Evolutionary conservation across 2,797 vertebrate genomes (phyloP).

Genomic region (Tapirus indicus): DNA sequence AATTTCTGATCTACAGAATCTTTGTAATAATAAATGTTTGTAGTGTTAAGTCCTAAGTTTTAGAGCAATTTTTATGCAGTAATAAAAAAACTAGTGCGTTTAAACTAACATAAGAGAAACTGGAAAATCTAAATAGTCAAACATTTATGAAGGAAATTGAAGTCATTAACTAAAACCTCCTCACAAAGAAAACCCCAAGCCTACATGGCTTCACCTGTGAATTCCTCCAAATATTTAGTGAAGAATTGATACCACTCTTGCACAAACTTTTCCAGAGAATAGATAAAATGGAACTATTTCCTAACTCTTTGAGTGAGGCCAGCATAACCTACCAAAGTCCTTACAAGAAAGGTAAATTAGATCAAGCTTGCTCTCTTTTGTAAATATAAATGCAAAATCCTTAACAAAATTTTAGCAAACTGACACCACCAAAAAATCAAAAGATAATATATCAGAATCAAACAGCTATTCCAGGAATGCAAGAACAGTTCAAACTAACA

Average conservation of each 20-base stretch:
- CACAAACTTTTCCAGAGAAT: background rate
- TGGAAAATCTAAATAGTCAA: background rate
- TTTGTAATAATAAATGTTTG: background rate
- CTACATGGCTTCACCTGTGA: background rate
- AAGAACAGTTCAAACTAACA: background rate
- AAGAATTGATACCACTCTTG: background rate
- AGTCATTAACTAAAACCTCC: background rate
- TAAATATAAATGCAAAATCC: background rate
- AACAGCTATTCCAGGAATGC: background rate
- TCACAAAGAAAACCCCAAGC: background rate
- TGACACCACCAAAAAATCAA: background rate
- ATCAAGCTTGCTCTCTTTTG: background rate
- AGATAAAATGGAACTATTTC: background rate
- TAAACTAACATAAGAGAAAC: background rate
- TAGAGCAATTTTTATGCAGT: background rate
- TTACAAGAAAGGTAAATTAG: background rate
- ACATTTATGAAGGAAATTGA: background rate
- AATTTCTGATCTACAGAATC: background rate
- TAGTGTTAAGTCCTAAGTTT: background rate
- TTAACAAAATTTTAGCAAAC: slow-evolving; percentile 28
- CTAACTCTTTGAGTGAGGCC: background rate
- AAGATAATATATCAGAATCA: background rate
- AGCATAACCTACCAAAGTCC: background rate
- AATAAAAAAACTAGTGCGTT: background rate
- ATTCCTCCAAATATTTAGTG: background rate